Percentiles rank a stretch among this genome's conserved stretches.
Conservation (phyloP, 92 coral and sea anemone genomes). For the Plumapathes pennacea region DNA sequence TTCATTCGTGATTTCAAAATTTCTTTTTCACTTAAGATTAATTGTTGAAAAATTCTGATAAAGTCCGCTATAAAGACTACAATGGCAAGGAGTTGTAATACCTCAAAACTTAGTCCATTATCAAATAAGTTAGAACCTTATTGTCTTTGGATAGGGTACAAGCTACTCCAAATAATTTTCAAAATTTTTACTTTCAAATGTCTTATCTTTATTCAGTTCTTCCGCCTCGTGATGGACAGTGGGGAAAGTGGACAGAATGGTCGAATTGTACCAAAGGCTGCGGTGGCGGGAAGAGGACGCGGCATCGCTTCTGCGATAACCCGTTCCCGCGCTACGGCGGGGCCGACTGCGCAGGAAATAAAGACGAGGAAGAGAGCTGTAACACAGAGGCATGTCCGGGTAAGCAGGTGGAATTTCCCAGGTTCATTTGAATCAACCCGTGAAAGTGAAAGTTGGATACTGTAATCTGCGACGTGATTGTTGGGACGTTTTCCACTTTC, state of each 20-base stretch:
- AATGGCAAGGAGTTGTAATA: too few relatives aligned
- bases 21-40: too few relatives aligned
- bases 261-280: conserved; percentile 48
- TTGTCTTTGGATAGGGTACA: too few relatives aligned
- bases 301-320: conserved; percentile 48
- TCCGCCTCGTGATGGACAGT: conserved; percentile 40
- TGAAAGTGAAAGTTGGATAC: too few relatives aligned
- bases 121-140: background rate
- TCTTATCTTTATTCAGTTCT: conserved; percentile 1
- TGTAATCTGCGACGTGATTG: too few relatives aligned
- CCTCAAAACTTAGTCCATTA: background rate
- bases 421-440: too few relatives aligned
- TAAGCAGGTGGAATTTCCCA: too few relatives aligned
- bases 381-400: conserved; percentile 34
- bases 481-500: too few relatives aligned
- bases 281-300: conserved; percentile 49
- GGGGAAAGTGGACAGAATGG: conserved; percentile 62
- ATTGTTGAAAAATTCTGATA: too few relatives aligned
- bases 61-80: too few relatives aligned
- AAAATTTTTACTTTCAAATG: background rate
- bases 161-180: too few relatives aligned
- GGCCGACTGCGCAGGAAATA: conserved; percentile 25
- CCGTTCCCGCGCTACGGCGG: conserved; percentile 52
- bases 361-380: conserved; percentile 31
- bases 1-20: too few relatives aligned